Evolutionary conservation across 2,888 invertebrate genomes (phyloP), one percentile per base, ranked within the genome.

Genomic region (Chrysolina americana): DNA sequence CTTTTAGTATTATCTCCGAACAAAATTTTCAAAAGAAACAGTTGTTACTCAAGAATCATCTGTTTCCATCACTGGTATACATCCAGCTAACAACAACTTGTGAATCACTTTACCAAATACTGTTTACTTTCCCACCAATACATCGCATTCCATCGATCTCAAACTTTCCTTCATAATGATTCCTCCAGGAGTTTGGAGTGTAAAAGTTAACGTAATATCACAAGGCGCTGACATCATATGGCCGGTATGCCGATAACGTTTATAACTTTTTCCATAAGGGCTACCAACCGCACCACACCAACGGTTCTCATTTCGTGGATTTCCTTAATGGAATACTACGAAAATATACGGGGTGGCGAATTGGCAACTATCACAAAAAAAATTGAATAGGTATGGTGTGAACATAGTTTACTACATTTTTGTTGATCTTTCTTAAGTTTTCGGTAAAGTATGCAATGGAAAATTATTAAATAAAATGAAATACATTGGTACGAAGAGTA

Each of bases 201-300:
- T 36, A 59, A 59, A 28, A 28, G 36, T 86, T 86, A 83, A 84
- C 85, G 84, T 84, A 85, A 85, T 86, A 85, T 84, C 85, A 83
- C 79, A 80, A 83, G 81, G 81, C 70, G 76, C 80, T 81, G 79
- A 81, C 82, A 83, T 81, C 83, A 82, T 76, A 81, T 81, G 81
- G 84, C 82, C 82, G 84, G 85, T 85, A 83, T 84, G 83, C 77
- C 80, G 74, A 79, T 76, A 77, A 81, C 81, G 85, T 85, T 84
- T 85, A 86, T 83, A 83, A 84, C 83, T 78, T 79, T 71, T 71
- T 69, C 70, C 71, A 73, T 76, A 71, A 53, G 53, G 21, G 13
- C 13, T 8, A 36, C 36, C 36, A 36, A 21, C 23, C 53, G 21
- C 1, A 53, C 21, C 5, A 53, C 21, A 53, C 5, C 11, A 2